These are phyloP conservation scores for Sinosuthora webbiana DNA, from an alignment of 2,113 vertebrate species.

Conservation along the genomic window DNA sequence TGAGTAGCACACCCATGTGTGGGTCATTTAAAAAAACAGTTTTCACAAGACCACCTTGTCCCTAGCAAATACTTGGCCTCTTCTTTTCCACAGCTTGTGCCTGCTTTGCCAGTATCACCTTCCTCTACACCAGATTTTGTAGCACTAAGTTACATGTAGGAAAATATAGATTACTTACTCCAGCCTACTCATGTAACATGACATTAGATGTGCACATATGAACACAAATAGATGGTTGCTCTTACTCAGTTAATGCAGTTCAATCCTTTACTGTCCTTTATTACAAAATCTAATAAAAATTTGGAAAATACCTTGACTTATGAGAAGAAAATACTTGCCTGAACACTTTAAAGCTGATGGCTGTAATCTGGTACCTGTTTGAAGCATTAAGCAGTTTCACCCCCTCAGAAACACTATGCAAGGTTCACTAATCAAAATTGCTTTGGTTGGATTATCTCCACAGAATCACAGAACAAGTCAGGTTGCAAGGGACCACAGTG, in stretches of 20 bases:
- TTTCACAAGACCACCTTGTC: neutral
- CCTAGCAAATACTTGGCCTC: neutral
- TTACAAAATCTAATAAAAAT: neutral
- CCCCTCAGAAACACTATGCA: neutral
- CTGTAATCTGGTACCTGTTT: neutral
- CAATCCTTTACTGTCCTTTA: neutral
- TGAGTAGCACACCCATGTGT: neutral
- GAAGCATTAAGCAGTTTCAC: neutral
- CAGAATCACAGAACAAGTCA: neutral
- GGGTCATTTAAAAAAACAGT: neutral
- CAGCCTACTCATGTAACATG: accelerated
- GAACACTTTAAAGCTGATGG: neutral
- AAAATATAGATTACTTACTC: neutral
- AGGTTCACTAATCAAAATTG: neutral
- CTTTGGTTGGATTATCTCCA: neutral
- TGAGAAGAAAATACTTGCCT: neutral
- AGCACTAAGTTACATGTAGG: neutral
- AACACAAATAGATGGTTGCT: neutral
- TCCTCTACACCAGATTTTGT: neutral
- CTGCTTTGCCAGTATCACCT: neutral
- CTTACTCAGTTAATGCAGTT: neutral
- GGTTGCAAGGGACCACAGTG: neutral
- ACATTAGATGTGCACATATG: accelerated
- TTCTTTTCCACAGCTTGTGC: neutral
- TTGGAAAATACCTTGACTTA: neutral